phyloP scores from a whole-genome alignment of 2,797 vertebrate genomes.

The Knipowitschia caucasica region DNA sequence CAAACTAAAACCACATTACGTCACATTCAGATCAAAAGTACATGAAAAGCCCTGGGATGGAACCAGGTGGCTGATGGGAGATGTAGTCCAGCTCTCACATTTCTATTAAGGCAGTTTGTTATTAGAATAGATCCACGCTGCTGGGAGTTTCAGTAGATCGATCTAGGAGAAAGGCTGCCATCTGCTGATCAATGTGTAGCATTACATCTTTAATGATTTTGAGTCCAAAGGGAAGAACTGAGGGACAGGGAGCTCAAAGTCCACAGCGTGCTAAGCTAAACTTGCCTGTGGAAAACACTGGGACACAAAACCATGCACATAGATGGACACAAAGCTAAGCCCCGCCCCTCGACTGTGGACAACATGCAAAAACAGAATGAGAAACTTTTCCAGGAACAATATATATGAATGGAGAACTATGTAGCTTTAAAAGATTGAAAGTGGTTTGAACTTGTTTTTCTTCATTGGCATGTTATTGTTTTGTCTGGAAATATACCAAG shows the following conservation, averaged over 20 bases:
- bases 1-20: slow-evolving; percentile 57
- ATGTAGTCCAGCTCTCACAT: slow-evolving; percentile 45
- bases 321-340: slow-evolving; percentile 1
- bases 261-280: slow-evolving; percentile 20
- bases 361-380: neutral
- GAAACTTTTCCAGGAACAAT: too few species aligned
- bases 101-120: slow-evolving; percentile 60
- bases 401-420: neutral
- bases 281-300: slow-evolving; percentile 9
- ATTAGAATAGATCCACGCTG: slow-evolving; percentile 46
- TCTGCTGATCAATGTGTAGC: slow-evolving; percentile 59
- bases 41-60: slow-evolving; percentile 8
- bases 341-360: neutral
- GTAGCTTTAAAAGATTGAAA: too few species aligned
- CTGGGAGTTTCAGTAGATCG: slow-evolving; percentile 18
- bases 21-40: slow-evolving; percentile 72
- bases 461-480: too few species aligned
- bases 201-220: slow-evolving; percentile 45
- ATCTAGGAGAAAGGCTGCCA: slow-evolving; percentile 37
- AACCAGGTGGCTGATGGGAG: slow-evolving; percentile 56
- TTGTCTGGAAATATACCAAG: too few species aligned
- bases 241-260: slow-evolving; percentile 30
- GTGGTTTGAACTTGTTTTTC: too few species aligned
- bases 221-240: slow-evolving; percentile 22
- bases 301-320: slow-evolving; percentile 28